Evolutionary conservation across 2,113 vertebrate genomes (phyloP).

Genomic region (Myotis brandtii): DNA sequence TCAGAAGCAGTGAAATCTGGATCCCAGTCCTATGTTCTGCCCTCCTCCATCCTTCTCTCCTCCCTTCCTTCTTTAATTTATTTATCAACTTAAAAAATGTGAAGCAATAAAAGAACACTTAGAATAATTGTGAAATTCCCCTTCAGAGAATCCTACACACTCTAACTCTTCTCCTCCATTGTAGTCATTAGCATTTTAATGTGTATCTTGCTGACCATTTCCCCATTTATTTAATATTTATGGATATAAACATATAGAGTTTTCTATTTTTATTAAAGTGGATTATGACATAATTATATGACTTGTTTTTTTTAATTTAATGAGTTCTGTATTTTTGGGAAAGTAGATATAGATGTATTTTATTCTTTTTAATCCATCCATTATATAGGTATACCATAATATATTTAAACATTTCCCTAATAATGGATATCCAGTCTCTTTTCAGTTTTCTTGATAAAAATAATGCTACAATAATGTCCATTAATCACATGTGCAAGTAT

Average conservation of each 20-base stretch:
- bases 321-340: background rate
- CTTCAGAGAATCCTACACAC: background rate
- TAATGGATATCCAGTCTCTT: background rate
- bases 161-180: background rate
- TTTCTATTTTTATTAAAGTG: background rate
- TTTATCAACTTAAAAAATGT: background rate
- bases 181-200: background rate
- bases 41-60: background rate
- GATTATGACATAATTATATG: background rate
- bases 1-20: background rate
- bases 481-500: background rate
- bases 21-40: background rate
- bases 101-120: background rate
- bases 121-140: background rate
- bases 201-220: background rate
- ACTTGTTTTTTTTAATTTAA: background rate
- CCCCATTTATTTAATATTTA: background rate
- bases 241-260: background rate
- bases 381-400: background rate
- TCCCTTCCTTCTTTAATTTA: background rate
- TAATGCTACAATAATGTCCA: background rate
- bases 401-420: background rate
- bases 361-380: background rate
- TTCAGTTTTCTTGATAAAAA: slow-evolving; percentile 4
- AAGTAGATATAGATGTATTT: background rate